Evolutionary conservation across 2,113 vertebrate species (phyloP), one percentile per base, ranked within the genome.

Genomic region (Sporophila hypoxantha): DNA sequence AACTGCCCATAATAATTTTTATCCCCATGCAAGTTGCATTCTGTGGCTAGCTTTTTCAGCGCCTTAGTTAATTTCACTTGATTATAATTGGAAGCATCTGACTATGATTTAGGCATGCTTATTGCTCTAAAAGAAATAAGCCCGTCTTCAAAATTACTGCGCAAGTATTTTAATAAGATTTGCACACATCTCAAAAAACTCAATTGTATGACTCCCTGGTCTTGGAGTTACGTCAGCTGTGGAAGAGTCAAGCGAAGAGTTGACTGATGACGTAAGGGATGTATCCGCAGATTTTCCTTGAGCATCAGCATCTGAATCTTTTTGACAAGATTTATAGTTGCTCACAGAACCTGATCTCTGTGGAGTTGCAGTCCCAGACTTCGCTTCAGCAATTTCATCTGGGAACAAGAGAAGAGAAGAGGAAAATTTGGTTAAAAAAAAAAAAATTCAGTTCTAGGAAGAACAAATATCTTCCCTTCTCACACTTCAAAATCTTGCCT

Each of bases 101-200:
- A 98, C 98, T 97, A 97, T 95, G 95, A 97, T 97, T 97, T 96
- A 97, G 96, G 97, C 98, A 99, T 99, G 98, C 98, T 99, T 99
- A 99, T 99, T 99, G 98, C 98, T 98, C 89, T 98, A 96, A 98
- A 98, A 98, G 97, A 98, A 97, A 97, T 97, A 97, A 97, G 97
- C 95, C 68, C 90, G 96, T 82, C 87, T 97, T 97, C 96, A 96
- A 95, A 93, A 67, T 97, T 98, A 99, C 92, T 99, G 99, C 96
- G 99, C 99, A 96, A 99, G 98, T 95, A 99, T 98, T 98, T 99
- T 99, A 97, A 99, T 99, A 94, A 99, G 98, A 96, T 99, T 99
- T 76, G 99, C 99, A 94, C 99, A 99, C 98, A 99, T 99, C 97
- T 99, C 99, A 92, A 99, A 99, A 90, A 99, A 99, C 85, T 99